These are phyloP conservation scores for Diglossa cyanea DNA, from an alignment of 2,797 vertebrate genomes.

Conservation along the genomic window DNA sequence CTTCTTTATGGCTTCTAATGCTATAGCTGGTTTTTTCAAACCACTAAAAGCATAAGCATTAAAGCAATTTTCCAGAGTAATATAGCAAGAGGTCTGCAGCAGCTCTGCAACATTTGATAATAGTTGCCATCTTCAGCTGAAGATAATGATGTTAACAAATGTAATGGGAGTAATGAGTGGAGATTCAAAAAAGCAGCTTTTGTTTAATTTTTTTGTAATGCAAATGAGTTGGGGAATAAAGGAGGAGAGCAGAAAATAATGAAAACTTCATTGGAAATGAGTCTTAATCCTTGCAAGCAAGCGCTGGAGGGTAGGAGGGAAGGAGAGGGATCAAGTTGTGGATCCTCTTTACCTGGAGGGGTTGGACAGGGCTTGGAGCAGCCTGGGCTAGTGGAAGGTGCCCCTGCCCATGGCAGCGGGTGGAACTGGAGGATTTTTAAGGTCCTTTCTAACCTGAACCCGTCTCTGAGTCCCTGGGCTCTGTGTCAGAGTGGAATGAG, in stretches of 20 bases:
- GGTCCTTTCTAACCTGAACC: not conserved
- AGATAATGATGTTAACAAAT: constrained; percentile 79
- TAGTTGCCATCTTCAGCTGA: constrained; percentile 73
- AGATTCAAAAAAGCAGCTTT: constrained; percentile 76
- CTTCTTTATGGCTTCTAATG: constrained; percentile 70
- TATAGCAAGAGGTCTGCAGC: constrained; percentile 70
- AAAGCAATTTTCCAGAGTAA: constrained; percentile 78
- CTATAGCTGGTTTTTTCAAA: constrained; percentile 68
- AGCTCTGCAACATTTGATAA: constrained; percentile 67
- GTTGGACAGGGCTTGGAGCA: not conserved
- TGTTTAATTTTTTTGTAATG: constrained; percentile 81
- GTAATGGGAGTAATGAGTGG: constrained; percentile 77
- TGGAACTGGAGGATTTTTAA: not conserved
- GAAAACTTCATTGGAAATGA: constrained; percentile 67
- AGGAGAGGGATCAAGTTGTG: not conserved
- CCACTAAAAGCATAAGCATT: constrained; percentile 76
- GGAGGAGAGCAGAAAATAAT: constrained; percentile 41
- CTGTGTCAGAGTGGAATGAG: not conserved
- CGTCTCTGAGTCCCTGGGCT: not conserved
- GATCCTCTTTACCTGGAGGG: not conserved
- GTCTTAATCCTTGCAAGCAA: constrained; percentile 59
- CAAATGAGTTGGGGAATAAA: constrained; percentile 72
- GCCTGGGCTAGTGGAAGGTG: not conserved
- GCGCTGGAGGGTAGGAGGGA: not conserved
- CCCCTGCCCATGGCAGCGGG: not conserved